Conservation (phyloP, 2,888 invertebrate species). For the Ceriagrion tenellum region DNA sequence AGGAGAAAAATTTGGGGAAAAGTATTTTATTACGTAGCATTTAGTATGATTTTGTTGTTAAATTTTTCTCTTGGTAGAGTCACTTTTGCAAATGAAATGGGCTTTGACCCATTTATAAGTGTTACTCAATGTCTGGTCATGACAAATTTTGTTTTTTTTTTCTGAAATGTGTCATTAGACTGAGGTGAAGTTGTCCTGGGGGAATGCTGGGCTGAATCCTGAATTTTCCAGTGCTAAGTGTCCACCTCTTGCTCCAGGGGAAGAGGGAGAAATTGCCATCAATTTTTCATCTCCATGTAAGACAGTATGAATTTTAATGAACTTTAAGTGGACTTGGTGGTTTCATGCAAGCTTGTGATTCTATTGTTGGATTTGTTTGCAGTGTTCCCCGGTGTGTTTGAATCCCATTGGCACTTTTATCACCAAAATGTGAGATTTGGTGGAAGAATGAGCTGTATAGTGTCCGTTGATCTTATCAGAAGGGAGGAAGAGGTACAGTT, state of each 20-base stretch:
- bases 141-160: constrained; percentile 37
- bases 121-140: too few relatives aligned
- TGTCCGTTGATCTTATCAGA: constrained; percentile 75
- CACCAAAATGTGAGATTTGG: constrained; percentile 77
- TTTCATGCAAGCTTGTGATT: too few relatives aligned
- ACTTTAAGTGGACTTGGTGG: too few relatives aligned
- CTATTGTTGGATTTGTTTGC: not conserved
- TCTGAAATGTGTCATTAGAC: constrained; percentile 74
- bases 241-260: constrained; percentile 76
- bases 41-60: too few relatives aligned
- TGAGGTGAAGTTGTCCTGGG: constrained; percentile 77
- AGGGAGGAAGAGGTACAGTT: constrained; percentile 52
- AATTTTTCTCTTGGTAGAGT: too few relatives aligned
- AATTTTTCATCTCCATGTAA: constrained; percentile 75
- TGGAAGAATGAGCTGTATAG: constrained; percentile 77
- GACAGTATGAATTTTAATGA: not conserved
- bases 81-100: too few relatives aligned
- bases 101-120: too few relatives aligned
- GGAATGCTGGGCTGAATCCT: constrained; percentile 76
- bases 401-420: constrained; percentile 78
- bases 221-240: constrained; percentile 75
- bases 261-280: constrained; percentile 75
- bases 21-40: too few relatives aligned
- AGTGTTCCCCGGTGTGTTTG: constrained; percentile 76
- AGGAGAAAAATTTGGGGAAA: too few relatives aligned